Percentiles rank a stretch among this genome's conserved stretches.
These are phyloP conservation scores for Cossypha niveicapilla DNA, from an alignment of 2,797 vertebrate species.

Conservation along the genomic window DNA sequence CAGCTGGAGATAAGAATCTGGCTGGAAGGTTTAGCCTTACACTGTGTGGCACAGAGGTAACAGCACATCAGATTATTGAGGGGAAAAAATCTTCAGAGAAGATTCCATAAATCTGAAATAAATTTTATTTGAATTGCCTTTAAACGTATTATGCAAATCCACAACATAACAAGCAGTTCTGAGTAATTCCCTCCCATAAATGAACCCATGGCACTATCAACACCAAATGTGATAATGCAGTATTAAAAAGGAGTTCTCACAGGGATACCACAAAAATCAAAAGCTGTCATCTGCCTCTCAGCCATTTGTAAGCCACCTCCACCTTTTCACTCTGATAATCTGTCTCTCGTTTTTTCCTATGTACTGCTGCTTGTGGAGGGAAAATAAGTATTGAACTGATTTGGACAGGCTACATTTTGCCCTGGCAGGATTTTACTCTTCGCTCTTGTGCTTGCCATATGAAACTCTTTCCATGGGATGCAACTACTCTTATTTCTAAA, in stretches of 20 bases:
- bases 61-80: background rate
- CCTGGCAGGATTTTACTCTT: background rate
- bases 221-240: background rate
- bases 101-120: background rate
- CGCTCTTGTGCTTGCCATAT: background rate
- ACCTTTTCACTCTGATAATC: background rate
- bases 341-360: background rate
- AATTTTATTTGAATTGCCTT: slow-evolving; percentile 41
- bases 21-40: background rate
- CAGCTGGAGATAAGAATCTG: slow-evolving; percentile 50
- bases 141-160: slow-evolving; percentile 29
- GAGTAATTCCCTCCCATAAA: background rate
- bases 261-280: background rate
- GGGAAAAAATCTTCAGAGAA: background rate
- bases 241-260: background rate
- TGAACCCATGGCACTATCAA: background rate
- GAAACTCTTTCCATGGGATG: background rate
- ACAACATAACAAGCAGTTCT: background rate
- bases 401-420: background rate
- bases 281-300: background rate
- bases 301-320: background rate
- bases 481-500: background rate
- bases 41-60: background rate
- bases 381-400: background rate
- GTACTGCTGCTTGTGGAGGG: background rate